Evolutionary conservation across 1,140 invertebrate genomes (phyloP), one percentile per base, ranked within the genome.

Genomic region (Hypothenemus hampei): DNA sequence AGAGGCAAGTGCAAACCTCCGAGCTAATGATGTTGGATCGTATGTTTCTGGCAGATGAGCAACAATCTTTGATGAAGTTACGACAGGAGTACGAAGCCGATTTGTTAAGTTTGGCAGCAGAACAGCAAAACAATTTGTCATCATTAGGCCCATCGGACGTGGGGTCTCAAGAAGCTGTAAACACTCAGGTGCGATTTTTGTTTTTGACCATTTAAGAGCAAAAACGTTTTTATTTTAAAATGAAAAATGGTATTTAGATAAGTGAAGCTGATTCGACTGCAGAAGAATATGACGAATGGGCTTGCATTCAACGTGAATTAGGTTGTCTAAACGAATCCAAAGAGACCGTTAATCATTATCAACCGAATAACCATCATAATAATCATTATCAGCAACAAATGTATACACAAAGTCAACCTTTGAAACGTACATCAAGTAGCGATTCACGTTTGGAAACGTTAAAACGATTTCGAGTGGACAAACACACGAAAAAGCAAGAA

Each of bases 11-110:
- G 6, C 75, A 79, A 61, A 82, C 84, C 3, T 81, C 83, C 3
- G 86, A 88, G 68, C 69, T 81, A 26, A 83, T 87, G 72, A 84
- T 87, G 82, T 72, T 88, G 10, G 80, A 86, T 61, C 72, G 83
- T 43, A 78, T 84, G 66, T 84, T 86, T 67, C 76, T 86, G 18
- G 73, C 78, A 19, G 85, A 87, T 58, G 84, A 87, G 59, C 78
- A 80, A 60, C 71, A 68, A 37, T 73, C 77, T 29, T 65, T 86
- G 19, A 77, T 81, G 52, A 76, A 74, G 62, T 73, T 85, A 52
- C 68, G 74, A 4, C 69, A 73, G 36, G 73, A 75, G 24, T 68
- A 67, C 16, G 71, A 72, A 23, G 64, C 66, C 41, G 50, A 62
- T 6, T 58, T 64, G n/a, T 22, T 63, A 7, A 41, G 49, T 19